Base-by-base conservation (phyloP, 2,797 vertebrate species). In the Coccyzus lansbergi region DNA sequence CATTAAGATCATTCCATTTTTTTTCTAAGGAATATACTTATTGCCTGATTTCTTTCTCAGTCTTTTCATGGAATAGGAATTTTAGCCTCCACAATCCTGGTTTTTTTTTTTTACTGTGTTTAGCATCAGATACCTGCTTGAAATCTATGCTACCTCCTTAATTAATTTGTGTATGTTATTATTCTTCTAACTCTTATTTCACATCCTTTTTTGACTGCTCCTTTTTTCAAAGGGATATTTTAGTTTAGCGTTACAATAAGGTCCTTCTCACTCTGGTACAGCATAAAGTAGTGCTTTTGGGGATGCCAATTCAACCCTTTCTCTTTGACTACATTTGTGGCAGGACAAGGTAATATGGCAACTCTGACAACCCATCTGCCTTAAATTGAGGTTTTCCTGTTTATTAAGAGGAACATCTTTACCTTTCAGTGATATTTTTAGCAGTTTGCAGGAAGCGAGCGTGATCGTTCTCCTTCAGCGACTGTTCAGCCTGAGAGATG, bases 381-480 rank as follows among this genome's bases (percentile, higher is more conserved):
- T 60, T 48, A 52, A 63, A 40, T 4, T 6, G 33, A 85, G 22
- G 14, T 9, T 64, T 56, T 78, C 3, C 34, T 46, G 19, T 28
- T 55, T 75, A 24, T 53, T 2, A 6, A 24, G 71, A 53, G 16
- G 48, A 88, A 62, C 0, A 1, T n/a, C 93, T 97, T 97, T 97
- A 99, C 99, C 99, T 98, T 97, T 99, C 99, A 4, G 99, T 99
- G 97, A 99, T 98, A 90, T 97, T 99, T 97, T 99, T 99, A n/a
- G 99, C 99, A 0, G 99, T 99, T 96, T 99, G 99, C 49, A 99
- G 98, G 97, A 99, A 99, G 77, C 98, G 99, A 51, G 99, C 97
- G 0, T 99, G 99, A 53, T 99, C 99, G 0, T 98, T 98, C 98
- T 99, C 99, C 96, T 99, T 99, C 68, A 99, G 98, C 2, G 98